phyloP scores from a whole-genome alignment of 2,113 vertebrate species.

The Oreamnos americanus region DNA sequence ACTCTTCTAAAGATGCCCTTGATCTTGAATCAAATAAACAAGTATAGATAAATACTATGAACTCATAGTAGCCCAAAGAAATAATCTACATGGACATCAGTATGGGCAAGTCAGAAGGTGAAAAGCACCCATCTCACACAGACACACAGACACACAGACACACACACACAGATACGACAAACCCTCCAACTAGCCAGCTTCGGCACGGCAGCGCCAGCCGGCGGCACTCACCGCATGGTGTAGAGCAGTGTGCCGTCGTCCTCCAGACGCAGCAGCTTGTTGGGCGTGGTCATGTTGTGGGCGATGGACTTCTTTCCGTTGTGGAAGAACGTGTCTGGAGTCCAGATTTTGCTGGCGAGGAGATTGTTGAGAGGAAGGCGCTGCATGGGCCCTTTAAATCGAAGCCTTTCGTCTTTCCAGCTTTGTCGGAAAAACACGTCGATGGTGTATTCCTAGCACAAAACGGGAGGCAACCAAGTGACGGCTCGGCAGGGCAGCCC shows the following conservation, averaged over 20 bases:
- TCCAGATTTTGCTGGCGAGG: constrained; percentile 98
- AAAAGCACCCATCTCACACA: fast-evolving
- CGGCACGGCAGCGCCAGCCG: fast-evolving
- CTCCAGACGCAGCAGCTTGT: constrained; percentile 94
- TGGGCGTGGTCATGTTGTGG: constrained; percentile 98
- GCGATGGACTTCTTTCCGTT: constrained; percentile 98
- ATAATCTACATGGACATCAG: fast-evolving
- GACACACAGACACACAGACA: too few species aligned
- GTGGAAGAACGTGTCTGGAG: constrained; percentile 97
- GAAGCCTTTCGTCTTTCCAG: constrained; percentile 96
- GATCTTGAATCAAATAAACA: neutral
- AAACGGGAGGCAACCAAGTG: neutral
- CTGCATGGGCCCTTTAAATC: constrained; percentile 96
- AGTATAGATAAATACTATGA: neutral
- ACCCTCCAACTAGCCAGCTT: fast-evolving
- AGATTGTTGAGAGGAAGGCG: constrained; percentile 95
- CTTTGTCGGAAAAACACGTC: constrained; percentile 99
- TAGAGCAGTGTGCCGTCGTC: constrained; percentile 96
- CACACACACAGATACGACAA: neutral
- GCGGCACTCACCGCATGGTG: constrained; percentile 92
- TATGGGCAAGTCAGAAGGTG: neutral
- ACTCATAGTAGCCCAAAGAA: neutral
- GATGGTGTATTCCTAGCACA: constrained; percentile 94
- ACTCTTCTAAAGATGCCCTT: neutral
- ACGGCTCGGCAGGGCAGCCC: fast-evolving